These are phyloP conservation scores for Meganola albula DNA, from an alignment of 2,888 invertebrate genomes.

Conservation along the genomic window DNA sequence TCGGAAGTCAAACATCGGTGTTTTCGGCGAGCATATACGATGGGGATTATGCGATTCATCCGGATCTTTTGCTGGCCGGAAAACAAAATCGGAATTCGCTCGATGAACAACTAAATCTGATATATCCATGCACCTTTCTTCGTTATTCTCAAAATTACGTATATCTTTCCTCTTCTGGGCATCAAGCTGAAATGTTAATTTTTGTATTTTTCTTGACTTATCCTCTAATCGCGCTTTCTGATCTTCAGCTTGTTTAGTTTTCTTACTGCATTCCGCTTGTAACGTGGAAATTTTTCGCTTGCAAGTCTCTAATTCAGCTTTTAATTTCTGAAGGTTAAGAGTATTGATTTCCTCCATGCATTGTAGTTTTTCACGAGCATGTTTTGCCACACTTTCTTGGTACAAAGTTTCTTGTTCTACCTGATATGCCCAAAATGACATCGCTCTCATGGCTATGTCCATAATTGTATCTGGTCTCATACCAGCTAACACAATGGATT, in stretches of 20 bases:
- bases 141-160: constrained; percentile 46
- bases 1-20: constrained; percentile 66
- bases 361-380: constrained; percentile 62
- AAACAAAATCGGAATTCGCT: constrained; percentile 56
- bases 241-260: constrained; percentile 66
- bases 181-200: constrained; percentile 64
- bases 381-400: constrained; percentile 68
- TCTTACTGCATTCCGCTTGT: constrained; percentile 63
- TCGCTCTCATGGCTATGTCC: constrained; percentile 75
- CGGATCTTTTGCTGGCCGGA: constrained; percentile 54
- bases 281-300: constrained; percentile 63
- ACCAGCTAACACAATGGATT: constrained; percentile 73
- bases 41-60: constrained; percentile 49
- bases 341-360: constrained; percentile 67
- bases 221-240: constrained; percentile 62
- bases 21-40: constrained; percentile 54
- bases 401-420: constrained; percentile 72
- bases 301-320: constrained; percentile 65
- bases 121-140: constrained; percentile 62
- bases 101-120: constrained; percentile 60
- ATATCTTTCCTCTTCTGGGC: constrained; percentile 60
- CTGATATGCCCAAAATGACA: constrained; percentile 76
- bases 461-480: constrained; percentile 73
- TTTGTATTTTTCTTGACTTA: constrained; percentile 65
- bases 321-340: constrained; percentile 62